These are phyloP conservation scores for Budorcas taxicolor DNA, from an alignment of 2,113 vertebrate species.

Conservation along the genomic window DNA sequence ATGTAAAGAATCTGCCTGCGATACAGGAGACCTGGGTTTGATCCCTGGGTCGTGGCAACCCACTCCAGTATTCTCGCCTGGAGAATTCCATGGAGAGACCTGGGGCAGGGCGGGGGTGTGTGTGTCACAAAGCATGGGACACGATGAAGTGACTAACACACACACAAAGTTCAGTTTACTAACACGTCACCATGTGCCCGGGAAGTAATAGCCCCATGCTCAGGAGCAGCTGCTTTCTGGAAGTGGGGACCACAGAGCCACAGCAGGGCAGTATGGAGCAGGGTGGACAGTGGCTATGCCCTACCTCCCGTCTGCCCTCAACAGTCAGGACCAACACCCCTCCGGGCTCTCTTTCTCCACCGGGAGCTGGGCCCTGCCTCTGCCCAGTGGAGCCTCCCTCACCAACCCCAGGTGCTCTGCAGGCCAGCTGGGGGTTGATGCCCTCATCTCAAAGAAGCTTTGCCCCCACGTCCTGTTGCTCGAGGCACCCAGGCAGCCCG, in stretches of 20 bases:
- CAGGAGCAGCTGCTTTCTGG: rapidly evolving
- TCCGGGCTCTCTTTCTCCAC: rapidly evolving
- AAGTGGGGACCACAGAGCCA: not conserved
- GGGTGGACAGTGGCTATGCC: too few species aligned
- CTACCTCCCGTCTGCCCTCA: rapidly evolving
- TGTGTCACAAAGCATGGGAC: not conserved
- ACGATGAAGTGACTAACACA: not conserved
- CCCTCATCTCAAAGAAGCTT: not conserved
- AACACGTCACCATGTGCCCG: rapidly evolving
- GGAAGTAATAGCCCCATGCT: rapidly evolving
- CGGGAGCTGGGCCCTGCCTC: not conserved
- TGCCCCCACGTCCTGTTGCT: not conserved
- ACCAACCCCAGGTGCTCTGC: rapidly evolving
- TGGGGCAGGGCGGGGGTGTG: too few species aligned
- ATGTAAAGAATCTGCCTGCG: not conserved
- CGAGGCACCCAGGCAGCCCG: rapidly evolving
- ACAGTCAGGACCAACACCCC: not conserved
- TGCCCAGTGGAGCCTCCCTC: not conserved
- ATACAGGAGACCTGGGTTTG: not conserved
- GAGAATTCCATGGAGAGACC: not conserved
- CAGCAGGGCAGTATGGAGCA: not conserved
- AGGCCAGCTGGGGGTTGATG: not conserved
- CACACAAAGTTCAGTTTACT: rapidly evolving
- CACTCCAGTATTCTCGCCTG: not conserved
- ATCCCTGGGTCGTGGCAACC: not conserved